Base-by-base conservation (phyloP, 2,113 vertebrate genomes). In the Stomatorhinus ivindoensis region DNA sequence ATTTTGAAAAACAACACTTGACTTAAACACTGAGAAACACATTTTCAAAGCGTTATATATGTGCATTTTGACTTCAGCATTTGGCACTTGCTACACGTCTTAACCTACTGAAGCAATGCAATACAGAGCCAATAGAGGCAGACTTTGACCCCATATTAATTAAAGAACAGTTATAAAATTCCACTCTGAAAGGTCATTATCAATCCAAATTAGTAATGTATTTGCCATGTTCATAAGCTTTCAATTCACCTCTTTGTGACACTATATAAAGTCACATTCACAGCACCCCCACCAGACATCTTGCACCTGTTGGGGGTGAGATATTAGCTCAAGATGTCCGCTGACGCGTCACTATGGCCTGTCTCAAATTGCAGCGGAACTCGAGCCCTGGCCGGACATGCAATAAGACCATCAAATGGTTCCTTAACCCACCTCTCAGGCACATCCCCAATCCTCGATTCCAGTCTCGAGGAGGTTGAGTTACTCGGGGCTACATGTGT, bases 201-300 rank as follows among this genome's bases (percentile, higher is more conserved):
- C 73, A 80, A 80, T 80, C 73, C 13, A 80, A 80, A 80, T 80
- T 80, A 80, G 73, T 80, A 80, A 80, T 42, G 42, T 42, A 80
- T 21, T 35, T 80, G 73, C 73, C 35, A 80, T 80, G 5, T 42
- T 39, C 73, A 39, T 80, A 80, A 80, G 35, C 35, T 80, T 80
- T 80, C 73, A 19, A 42, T 80, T 35, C 73, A 39, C 73, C 35
- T 76, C 31, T 76, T 39, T 80, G 73, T 80, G 73, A 80, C 73
- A 42, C 15, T 76, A 80, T 17, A 80, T 42, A 19, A 39, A 80
- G 73, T 42, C 35, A 39, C 73, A 80, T 80, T 42, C 17, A 80
- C 7, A 42, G 73, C 27, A 8, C 15, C 35, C 73, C 73, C 35
- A 80, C 15, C 73, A 80, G 73, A 39, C 73, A 80, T 42, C 73